Evolutionary conservation across 2,888 invertebrate genomes (phyloP).

Genomic region (Perdita meconis): DNA sequence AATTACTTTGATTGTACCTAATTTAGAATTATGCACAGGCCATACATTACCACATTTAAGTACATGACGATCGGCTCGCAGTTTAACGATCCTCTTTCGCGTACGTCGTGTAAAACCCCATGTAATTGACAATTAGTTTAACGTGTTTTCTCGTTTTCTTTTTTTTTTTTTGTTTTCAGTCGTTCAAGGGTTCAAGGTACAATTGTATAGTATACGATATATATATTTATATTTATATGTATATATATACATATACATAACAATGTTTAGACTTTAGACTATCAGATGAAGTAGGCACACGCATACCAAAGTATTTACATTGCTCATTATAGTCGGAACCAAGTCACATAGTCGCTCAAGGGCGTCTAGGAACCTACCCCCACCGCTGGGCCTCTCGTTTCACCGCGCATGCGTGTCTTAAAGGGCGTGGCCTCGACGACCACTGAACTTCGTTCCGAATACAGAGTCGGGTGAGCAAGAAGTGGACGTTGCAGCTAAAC

Average conservation of each 20-base stretch:
- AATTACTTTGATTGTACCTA: conserved; percentile 69
- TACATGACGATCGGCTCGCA: conserved; percentile 23
- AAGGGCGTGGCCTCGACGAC: conserved; percentile 2
- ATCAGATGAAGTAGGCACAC: conserved; percentile 67
- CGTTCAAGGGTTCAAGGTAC: conserved; percentile 72
- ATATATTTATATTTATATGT: conserved; percentile 34
- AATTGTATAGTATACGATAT: conserved; percentile 49
- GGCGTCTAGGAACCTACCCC: background rate
- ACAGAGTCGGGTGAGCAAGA: conserved; percentile 40
- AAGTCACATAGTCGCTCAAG: background rate
- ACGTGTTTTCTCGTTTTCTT: conserved; percentile 48
- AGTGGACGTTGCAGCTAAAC: conserved; percentile 61
- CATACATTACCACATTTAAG: conserved; percentile 67
- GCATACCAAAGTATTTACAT: conserved; percentile 67
- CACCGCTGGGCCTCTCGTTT: background rate
- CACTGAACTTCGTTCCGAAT: background rate
- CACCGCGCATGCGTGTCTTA: background rate
- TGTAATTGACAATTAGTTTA: conserved; percentile 73
- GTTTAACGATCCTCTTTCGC: conserved; percentile 45
- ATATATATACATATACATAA: conserved; percentile 47
- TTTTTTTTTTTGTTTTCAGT: conserved; percentile 44
- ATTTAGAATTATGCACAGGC: conserved; percentile 74
- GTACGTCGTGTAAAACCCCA: conserved; percentile 69
- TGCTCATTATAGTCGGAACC: conserved; percentile 18
- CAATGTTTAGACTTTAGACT: conserved; percentile 61